A percentile compares a stretch with the other conserved stretches of the same genome.
Conservation (phyloP, 2,888 invertebrate species). For the Petrolisthes cinctipes region DNA sequence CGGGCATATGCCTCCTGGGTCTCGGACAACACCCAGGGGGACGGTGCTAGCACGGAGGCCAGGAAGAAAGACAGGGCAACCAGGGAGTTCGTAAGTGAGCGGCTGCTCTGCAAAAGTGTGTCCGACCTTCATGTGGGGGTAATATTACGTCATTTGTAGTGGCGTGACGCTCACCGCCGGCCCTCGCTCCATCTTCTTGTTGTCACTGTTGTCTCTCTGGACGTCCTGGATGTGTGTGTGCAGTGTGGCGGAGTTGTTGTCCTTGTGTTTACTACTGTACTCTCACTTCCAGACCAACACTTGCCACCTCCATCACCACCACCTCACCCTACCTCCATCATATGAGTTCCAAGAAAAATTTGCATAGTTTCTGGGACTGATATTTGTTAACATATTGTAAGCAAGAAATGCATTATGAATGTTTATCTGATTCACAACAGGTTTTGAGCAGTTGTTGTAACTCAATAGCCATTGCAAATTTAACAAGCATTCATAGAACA, state of each 20-base stretch:
- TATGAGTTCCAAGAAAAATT: neutral
- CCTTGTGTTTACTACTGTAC: slow-evolving; percentile 8
- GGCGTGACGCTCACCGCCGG: slow-evolving; percentile 35
- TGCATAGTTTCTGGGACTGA: neutral
- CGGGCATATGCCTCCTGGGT: slow-evolving; percentile 48
- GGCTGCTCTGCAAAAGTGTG: slow-evolving; percentile 37
- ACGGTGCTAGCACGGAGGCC: slow-evolving; percentile 10
- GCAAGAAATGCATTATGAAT: no score
- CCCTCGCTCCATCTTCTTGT: slow-evolving; percentile 39
- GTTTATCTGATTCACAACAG: no score
- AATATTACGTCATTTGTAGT: slow-evolving; percentile 37
- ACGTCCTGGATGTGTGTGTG: slow-evolving; percentile 43
- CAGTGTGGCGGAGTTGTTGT: slow-evolving; percentile 17
- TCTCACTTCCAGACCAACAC: slow-evolving; percentile 1
- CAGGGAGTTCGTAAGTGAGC: slow-evolving; percentile 58
- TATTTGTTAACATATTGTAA: no score
- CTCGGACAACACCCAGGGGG: slow-evolving; percentile 38
- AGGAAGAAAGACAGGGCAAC: slow-evolving; percentile 32
- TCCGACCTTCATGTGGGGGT: slow-evolving; percentile 52
- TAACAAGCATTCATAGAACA: no score
- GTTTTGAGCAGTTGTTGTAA: no score
- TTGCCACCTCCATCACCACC: neutral
- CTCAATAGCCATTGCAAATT: no score
- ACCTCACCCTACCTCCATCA: slow-evolving; percentile 19
- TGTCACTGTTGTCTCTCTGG: slow-evolving; percentile 31